A percentile compares a stretch with the other conserved stretches of the same genome.
Evolutionary conservation across 2,113 vertebrate genomes (phyloP).

Genomic region (Burhinus oedicnemus): DNA sequence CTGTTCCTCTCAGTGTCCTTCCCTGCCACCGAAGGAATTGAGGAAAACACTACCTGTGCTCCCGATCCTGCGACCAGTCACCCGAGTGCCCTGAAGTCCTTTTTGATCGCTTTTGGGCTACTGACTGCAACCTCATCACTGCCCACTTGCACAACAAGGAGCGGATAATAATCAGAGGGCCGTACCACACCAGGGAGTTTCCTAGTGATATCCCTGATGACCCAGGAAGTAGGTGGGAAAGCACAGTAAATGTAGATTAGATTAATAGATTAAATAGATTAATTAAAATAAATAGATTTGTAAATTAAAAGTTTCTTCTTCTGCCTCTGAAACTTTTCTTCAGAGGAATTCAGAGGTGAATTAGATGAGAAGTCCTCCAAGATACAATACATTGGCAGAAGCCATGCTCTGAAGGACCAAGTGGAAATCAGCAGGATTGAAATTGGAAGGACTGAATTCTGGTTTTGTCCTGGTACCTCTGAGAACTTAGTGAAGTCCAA

Average conservation of each 20-base stretch:
- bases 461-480: background rate
- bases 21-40: too few species aligned
- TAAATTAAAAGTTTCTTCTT: background rate
- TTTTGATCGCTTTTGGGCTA: too few species aligned
- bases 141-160: too few species aligned
- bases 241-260: background rate
- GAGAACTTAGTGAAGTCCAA: background rate
- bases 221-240: background rate
- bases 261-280: background rate
- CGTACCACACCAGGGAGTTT: too few species aligned
- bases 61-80: too few species aligned
- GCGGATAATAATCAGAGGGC: too few species aligned
- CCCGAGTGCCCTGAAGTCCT: too few species aligned
- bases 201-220: too few species aligned
- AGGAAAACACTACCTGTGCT: too few species aligned
- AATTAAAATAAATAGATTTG: background rate
- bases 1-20: too few species aligned
- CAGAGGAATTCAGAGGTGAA: background rate
- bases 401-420: background rate
- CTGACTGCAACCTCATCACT: too few species aligned
- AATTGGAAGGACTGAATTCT: background rate
- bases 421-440: background rate
- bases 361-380: background rate
- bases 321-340: background rate
- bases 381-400: background rate